These are phyloP conservation scores for Isaurus tuberculatus DNA, from an alignment of 92 coral and sea anemone species.

Conservation along the genomic window DNA sequence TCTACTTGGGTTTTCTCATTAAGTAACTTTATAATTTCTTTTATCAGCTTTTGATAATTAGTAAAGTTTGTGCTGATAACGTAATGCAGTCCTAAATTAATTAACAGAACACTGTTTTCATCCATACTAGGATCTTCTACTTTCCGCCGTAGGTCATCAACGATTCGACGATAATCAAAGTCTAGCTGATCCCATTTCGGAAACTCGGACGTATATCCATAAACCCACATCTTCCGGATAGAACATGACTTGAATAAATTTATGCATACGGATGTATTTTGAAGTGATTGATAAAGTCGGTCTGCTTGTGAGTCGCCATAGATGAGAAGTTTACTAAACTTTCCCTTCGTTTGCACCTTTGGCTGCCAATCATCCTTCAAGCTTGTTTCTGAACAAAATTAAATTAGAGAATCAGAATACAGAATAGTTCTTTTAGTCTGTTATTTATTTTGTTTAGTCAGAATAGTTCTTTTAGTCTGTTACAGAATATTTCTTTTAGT, in stretches of 20 bases:
- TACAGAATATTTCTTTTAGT: too few relatives aligned
- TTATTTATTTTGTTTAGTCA: too few relatives aligned
- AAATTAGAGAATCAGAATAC: not conserved
- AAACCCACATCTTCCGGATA: slow-evolving; percentile 87
- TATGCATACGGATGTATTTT: slow-evolving; percentile 70
- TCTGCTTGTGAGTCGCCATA: slow-evolving; percentile 98
- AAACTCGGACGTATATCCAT: slow-evolving; percentile 56
- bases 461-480: too few relatives aligned
- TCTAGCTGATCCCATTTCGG: slow-evolving; percentile 82
- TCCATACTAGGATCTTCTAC: slow-evolving; percentile 79
- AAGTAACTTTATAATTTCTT: slow-evolving; percentile 62
- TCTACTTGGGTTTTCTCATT: slow-evolving; percentile 35
- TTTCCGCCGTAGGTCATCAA: slow-evolving; percentile 56
- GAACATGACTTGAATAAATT: slow-evolving; percentile 79
- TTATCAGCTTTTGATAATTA: slow-evolving; percentile 67
- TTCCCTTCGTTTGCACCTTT: not conserved
- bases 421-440: too few relatives aligned
- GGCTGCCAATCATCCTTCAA: not conserved
- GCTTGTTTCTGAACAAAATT: not conserved
- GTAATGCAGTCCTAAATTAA: slow-evolving; percentile 91
- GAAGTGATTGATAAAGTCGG: slow-evolving; percentile 66
- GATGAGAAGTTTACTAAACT: slow-evolving; percentile 66
- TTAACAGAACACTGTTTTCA: slow-evolving; percentile 78
- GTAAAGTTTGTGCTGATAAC: slow-evolving; percentile 67
- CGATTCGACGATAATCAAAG: slow-evolving; percentile 66